A percentile compares a stretch with the other conserved stretches of the same genome.
These are phyloP conservation scores for Anser cygnoides DNA, from an alignment of 2,113 vertebrate genomes.

Conservation along the genomic window DNA sequence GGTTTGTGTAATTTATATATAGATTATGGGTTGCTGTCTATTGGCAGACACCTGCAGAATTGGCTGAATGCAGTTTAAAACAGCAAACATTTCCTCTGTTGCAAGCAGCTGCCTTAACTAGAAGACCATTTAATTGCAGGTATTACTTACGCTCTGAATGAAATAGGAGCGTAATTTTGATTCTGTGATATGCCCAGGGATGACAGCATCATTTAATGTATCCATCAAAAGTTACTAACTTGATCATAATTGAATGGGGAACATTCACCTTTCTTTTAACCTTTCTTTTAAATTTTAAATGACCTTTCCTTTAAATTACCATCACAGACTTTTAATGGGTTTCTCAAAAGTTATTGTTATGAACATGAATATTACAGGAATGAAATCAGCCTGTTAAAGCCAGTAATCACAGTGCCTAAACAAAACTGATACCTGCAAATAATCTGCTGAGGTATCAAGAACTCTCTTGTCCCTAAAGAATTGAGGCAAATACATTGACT, in stretches of 20 bases:
- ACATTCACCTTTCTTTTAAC: not conserved
- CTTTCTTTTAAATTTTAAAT: not conserved
- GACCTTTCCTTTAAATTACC: constrained; percentile 42
- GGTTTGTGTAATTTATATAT: constrained; percentile 54
- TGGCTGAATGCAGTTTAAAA: not conserved
- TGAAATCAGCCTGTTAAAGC: not conserved
- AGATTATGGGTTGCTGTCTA: constrained; percentile 36
- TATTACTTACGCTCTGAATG: not conserved
- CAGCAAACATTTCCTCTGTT: not conserved
- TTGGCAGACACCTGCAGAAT: constrained; percentile 7
- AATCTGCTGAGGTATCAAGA: not conserved
- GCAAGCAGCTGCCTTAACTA: not conserved
- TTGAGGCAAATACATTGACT: not conserved
- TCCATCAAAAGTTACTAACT: constrained; percentile 27
- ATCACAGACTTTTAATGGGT: not conserved
- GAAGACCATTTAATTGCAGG: not conserved
- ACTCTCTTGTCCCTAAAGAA: not conserved
- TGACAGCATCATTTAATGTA: not conserved
- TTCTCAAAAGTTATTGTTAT: constrained; percentile 42
- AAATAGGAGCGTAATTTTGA: not conserved
- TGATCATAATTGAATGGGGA: not conserved
- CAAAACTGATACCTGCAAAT: not conserved
- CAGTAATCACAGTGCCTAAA: not conserved
- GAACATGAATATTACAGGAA: not conserved
- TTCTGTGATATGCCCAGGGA: not conserved